Evolutionary conservation across 1,140 invertebrate species (phyloP).

Genomic region (Globodera ellingtonae): DNA sequence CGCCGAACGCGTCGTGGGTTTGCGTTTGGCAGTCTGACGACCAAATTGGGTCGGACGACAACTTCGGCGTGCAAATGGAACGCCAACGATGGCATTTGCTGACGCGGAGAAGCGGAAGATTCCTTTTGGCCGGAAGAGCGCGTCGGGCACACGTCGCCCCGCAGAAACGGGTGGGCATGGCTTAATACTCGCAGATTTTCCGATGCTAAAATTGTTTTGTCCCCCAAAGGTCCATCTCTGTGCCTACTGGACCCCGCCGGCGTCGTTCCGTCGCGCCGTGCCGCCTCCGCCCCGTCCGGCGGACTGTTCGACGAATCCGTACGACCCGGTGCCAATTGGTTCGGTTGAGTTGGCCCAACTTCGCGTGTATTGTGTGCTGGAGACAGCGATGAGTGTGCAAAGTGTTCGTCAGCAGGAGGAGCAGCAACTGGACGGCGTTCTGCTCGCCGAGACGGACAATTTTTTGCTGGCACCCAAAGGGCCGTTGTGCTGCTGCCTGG

Average conservation of each 20-base stretch:
- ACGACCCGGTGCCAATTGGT: slow-evolving; percentile 8
- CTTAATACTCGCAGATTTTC: slow-evolving; percentile 42
- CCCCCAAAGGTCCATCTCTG: not conserved
- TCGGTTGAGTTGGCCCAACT: slow-evolving; percentile 21
- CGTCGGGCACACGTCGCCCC: slow-evolving; percentile 46
- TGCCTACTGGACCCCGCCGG: slow-evolving; percentile 8
- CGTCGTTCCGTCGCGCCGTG: not conserved
- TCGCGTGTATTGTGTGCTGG: slow-evolving; percentile 60
- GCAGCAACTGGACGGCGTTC: slow-evolving; percentile 35
- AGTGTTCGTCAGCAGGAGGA: slow-evolving; percentile 57
- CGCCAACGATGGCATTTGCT: slow-evolving; percentile 58
- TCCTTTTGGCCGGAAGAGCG: slow-evolving; percentile 55
- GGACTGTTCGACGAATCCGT: not conserved
- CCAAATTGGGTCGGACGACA: slow-evolving; percentile 56
- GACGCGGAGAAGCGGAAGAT: slow-evolving; percentile 55
- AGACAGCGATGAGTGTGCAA: slow-evolving; percentile 56
- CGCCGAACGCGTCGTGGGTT: not conserved
- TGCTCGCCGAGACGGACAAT: slow-evolving; percentile 52
- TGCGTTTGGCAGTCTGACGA: slow-evolving; percentile 31
- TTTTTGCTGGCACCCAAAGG: slow-evolving; percentile 54
- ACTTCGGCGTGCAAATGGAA: slow-evolving; percentile 56
- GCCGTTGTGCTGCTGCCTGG: slow-evolving; percentile 58
- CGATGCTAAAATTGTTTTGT: not conserved
- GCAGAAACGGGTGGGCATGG: slow-evolving; percentile 53
- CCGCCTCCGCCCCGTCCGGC: not conserved